These are phyloP conservation scores for Sturmia bella DNA, from an alignment of 2,888 invertebrate species.

Conservation along the genomic window DNA sequence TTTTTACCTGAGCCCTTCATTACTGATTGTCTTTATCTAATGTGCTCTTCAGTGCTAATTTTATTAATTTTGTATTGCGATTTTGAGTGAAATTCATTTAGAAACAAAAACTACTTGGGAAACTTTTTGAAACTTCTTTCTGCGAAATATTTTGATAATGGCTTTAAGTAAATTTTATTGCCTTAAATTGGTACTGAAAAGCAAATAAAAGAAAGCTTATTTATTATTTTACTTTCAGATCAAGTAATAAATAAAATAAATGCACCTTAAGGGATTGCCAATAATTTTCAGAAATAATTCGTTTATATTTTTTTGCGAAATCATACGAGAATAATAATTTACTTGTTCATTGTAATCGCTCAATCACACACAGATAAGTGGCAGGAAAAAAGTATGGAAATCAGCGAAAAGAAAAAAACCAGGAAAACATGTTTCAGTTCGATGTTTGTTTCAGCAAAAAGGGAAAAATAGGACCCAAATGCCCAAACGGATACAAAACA, in stretches of 20 bases:
- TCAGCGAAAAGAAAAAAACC: slow-evolving; percentile 43
- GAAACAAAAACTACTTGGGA: too few species aligned
- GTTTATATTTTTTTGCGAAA: neutral
- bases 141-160: neutral
- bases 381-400: slow-evolving; percentile 28
- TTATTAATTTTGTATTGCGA: too few species aligned
- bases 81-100: too few species aligned
- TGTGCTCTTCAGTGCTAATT: too few species aligned
- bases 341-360: slow-evolving; percentile 47
- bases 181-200: slow-evolving; percentile 19
- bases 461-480: slow-evolving; percentile 21
- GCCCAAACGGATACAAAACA: neutral
- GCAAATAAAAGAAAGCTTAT: slow-evolving; percentile 50
- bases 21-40: too few species aligned
- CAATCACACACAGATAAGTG: slow-evolving; percentile 38
- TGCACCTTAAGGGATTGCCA: slow-evolving; percentile 28
- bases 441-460: neutral
- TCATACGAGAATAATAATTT: slow-evolving; percentile 32
- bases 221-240: slow-evolving; percentile 45
- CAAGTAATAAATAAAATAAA: slow-evolving; percentile 40
- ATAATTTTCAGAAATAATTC: neutral
- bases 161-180: neutral
- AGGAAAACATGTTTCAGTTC: slow-evolving; percentile 40
- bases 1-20: too few species aligned
- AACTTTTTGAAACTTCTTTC: too few species aligned